Conservation (phyloP, 2,888 invertebrate species). For the Danaus chrysippus region DNA sequence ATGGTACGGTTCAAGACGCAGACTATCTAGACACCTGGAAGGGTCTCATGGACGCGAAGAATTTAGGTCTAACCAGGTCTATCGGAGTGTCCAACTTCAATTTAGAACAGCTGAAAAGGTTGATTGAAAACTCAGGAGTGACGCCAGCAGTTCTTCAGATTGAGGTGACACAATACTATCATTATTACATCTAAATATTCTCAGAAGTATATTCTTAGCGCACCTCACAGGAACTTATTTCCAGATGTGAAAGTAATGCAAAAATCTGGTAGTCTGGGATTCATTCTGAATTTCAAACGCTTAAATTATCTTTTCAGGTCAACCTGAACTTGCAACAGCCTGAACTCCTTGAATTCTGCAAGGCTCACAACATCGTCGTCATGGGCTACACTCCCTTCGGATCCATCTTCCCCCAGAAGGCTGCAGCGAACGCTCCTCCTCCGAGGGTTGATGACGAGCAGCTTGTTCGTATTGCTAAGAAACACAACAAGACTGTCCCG, state of each 20-base stretch:
- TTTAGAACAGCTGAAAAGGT: slow-evolving; percentile 80
- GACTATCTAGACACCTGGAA: slow-evolving; percentile 85
- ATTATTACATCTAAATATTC: neutral
- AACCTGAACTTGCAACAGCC: slow-evolving; percentile 82
- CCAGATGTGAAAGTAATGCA: no score
- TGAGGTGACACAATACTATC: slow-evolving; percentile 42
- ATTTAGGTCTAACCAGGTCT: slow-evolving; percentile 80
- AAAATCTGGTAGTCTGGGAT: no score
- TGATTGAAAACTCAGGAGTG: slow-evolving; percentile 64
- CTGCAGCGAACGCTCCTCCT: slow-evolving; percentile 66
- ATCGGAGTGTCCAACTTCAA: slow-evolving; percentile 91
- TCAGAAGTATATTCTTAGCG: neutral
- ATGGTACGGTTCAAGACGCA: slow-evolving; percentile 46
- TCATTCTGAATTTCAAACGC: no score
- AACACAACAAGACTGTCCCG: slow-evolving; percentile 81
- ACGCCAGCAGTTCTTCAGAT: slow-evolving; percentile 81
- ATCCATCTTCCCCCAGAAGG: slow-evolving; percentile 59
- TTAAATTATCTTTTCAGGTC: no score
- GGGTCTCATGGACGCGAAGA: slow-evolving; percentile 82
- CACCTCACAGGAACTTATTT: neutral
- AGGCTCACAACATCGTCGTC: slow-evolving; percentile 80
- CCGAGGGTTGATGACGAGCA: slow-evolving; percentile 76
- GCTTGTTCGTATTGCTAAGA: slow-evolving; percentile 75
- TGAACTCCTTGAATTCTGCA: slow-evolving; percentile 83
- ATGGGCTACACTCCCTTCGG: slow-evolving; percentile 88